Evolutionary conservation across 2,113 vertebrate genomes (phyloP), one percentile per base, ranked within the genome.

Genomic region (Thamnaconus septentrionalis): DNA sequence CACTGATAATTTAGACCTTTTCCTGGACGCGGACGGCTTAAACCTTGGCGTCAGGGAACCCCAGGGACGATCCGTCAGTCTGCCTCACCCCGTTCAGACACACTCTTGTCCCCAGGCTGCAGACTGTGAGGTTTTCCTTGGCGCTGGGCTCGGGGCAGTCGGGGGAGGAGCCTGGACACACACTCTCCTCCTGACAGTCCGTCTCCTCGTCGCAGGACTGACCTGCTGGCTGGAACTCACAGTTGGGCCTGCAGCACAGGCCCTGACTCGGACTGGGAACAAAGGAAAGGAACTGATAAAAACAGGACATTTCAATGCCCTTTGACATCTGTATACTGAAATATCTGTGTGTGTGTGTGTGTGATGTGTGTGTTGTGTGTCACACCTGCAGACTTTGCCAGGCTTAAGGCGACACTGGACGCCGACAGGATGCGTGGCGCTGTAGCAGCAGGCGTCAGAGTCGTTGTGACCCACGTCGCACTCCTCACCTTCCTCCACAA

Each of bases 401-500:
- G 87, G 86, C 75, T 91, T 95, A 57, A 94, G 80, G 6, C 1
- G 83, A 75, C 94, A 94, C 52, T 88, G 90, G 42, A 86, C 12
- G 7, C 70, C 89, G 0, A 53, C 45, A 1, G 73, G 57, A 11
- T 91, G 72, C n/a, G 57, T 88, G 4, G 90, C 82, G 5, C 90
- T 89, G 68, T 85, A 90, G 84, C 94, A 94, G 72, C 94, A 95
- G 6, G 64, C 76, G 48, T 95, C 92, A 4, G 63, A 57, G 39
- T 78, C 71, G 1, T 87, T 69, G 47, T 84, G 79, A 4, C 93
- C 94, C 0, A 93, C 80, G 1, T 95, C 94, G 8, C 94, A 94
- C 65, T 93, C 88, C 69, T 95, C 94, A 4, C 78, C 92, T 0
- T 85, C 72, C 74, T 94, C 93, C 6, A 93, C 80, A 1, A 94